Evolutionary conservation across 2,888 invertebrate species (phyloP).

Genomic region (Schizaphis graminum): DNA sequence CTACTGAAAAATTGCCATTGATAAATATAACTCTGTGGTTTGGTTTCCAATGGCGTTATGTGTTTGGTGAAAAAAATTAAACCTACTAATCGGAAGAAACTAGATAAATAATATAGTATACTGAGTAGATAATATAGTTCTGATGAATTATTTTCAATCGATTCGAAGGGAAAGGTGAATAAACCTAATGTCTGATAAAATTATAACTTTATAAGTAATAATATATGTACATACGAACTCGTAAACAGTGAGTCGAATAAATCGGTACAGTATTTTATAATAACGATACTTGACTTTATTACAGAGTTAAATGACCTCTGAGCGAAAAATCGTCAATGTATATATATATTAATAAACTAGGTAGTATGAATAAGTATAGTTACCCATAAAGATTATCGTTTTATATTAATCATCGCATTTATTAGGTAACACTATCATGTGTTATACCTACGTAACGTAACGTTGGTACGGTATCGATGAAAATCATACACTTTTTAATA

Average conservation of each 20-base stretch:
- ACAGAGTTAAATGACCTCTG: not conserved
- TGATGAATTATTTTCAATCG: not conserved
- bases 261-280: not conserved
- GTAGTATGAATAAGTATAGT: not conserved
- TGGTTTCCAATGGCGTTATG: not conserved
- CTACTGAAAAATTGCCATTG: not conserved
- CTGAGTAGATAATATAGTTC: not conserved
- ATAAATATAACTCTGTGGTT: not conserved
- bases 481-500: constrained; percentile 31
- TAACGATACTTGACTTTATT: not conserved
- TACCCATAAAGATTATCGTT: not conserved
- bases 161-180: not conserved
- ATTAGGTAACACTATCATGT: not conserved
- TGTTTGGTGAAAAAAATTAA: not conserved
- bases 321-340: not conserved
- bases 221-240: not conserved
- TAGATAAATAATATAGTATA: not conserved
- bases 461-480: constrained; percentile 15
- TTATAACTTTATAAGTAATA: not conserved
- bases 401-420: not conserved
- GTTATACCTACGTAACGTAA: not conserved
- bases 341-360: not conserved
- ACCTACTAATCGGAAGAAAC: not conserved
- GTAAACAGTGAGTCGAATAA: not conserved
- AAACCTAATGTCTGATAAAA: not conserved